A percentile compares a stretch with the other conserved stretches of the same genome.
Conservation (phyloP, 2,797 vertebrate genomes). For the Anas bernieri region DNA sequence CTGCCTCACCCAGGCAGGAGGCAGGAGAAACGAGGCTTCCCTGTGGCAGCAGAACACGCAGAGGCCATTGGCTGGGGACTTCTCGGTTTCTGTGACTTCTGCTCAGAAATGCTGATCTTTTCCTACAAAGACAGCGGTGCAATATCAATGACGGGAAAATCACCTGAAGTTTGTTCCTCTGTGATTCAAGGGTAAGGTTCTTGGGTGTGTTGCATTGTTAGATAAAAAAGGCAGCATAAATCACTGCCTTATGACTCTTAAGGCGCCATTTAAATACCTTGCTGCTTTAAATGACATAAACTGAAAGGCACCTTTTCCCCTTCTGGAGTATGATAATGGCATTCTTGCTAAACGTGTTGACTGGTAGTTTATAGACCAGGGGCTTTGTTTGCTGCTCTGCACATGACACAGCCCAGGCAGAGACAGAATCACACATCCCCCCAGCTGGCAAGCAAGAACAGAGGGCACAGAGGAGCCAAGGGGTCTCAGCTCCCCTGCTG, state of each 20-base stretch:
- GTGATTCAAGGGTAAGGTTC: not conserved
- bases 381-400: accelerated
- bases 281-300: not conserved
- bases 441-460: accelerated
- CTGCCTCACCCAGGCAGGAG: accelerated
- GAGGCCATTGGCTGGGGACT: not conserved
- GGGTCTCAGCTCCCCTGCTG: not conserved
- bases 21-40: not conserved
- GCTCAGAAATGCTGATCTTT: not conserved
- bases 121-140: not conserved
- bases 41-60: not conserved
- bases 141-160: not conserved
- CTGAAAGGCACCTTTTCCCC: not conserved
- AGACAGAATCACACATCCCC: accelerated
- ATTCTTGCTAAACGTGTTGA: not conserved
- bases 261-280: not conserved
- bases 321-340: not conserved
- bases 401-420: not conserved
- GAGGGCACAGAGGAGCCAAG: accelerated
- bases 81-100: not conserved
- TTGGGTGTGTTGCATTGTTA: not conserved
- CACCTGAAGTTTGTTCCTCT: not conserved
- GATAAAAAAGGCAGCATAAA: not conserved
- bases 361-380: not conserved
- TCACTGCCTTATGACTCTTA: not conserved